Percentiles rank a stretch among this genome's conserved stretches.
Conservation (phyloP, 2,113 vertebrate genomes). For the Lucifuga dentata region DNA sequence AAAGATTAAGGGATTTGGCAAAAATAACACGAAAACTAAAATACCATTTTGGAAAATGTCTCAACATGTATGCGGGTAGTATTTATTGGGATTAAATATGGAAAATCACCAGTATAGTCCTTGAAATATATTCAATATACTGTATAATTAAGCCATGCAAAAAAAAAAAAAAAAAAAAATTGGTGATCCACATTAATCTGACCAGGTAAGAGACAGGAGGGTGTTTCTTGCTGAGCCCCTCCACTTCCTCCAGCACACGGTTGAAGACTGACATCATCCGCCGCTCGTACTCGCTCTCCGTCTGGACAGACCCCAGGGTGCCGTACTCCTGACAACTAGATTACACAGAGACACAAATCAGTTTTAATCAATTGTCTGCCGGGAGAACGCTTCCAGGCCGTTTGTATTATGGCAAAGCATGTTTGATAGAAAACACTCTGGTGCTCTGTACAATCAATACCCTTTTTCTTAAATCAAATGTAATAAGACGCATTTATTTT, state of each 20-base stretch:
- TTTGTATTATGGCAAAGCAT: not conserved
- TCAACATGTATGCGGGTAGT: too few relatives aligned
- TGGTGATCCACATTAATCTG: slow-evolving; percentile 51
- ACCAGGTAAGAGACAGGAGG: slow-evolving; percentile 95
- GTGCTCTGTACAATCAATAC: not conserved
- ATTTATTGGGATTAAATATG: too few relatives aligned
- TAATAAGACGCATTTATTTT: slow-evolving; percentile 12
- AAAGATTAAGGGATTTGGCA: too few relatives aligned
- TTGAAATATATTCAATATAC: too few relatives aligned
- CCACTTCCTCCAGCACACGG: slow-evolving; percentile 93
- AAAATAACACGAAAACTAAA: too few relatives aligned
- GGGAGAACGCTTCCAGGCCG: slow-evolving; percentile 4
- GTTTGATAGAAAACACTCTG: not conserved
- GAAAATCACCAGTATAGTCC: too few relatives aligned
- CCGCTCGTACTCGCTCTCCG: slow-evolving; percentile 95
- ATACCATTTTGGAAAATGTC: too few relatives aligned
- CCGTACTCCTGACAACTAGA: slow-evolving; percentile 94
- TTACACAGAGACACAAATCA: slow-evolving; percentile 13
- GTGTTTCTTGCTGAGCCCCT: slow-evolving; percentile 92
- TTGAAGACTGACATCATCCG: slow-evolving; percentile 95
- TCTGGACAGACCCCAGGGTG: slow-evolving; percentile 83
- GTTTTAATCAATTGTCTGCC: not conserved
- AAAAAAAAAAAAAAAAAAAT: not conserved
- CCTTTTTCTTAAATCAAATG: not conserved
- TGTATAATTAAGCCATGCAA: not conserved